Percentiles rank a stretch among this genome's conserved stretches.
phyloP scores from a whole-genome alignment of 2,888 invertebrate species.

The Scaptomyza tumidula region DNA sequence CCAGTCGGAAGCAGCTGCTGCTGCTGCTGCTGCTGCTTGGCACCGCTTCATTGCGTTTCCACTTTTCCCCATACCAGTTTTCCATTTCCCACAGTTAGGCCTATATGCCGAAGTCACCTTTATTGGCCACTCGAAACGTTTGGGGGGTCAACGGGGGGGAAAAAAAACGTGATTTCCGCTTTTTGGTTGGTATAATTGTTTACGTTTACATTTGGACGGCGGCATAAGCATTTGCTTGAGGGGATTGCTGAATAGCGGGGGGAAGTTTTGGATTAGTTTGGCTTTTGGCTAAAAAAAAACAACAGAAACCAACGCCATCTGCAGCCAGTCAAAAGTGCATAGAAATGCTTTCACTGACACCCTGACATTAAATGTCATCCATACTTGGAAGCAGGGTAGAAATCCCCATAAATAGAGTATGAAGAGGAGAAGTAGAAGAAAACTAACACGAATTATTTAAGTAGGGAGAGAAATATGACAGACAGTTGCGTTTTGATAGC shows the following conservation, averaged over 20 bases:
- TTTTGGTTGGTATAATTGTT: constrained; percentile 63
- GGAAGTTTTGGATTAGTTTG: constrained; percentile 18
- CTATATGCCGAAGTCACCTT: constrained; percentile 35
- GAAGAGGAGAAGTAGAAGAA: not conserved
- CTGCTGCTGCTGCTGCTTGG: constrained; percentile 7
- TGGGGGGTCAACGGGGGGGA: not conserved
- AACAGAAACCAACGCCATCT: constrained; percentile 28
- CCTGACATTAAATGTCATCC: constrained; percentile 38
- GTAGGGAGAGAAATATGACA: constrained; percentile 15
- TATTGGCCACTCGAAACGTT: constrained; percentile 56
- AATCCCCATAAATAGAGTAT: not conserved
- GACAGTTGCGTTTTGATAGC: constrained; percentile 29
- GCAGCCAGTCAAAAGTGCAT: constrained; percentile 35
- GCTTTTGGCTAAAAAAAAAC: constrained; percentile 47
- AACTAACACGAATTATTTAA: constrained; percentile 2
- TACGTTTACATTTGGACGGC: constrained; percentile 41
- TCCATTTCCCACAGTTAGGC: not conserved
- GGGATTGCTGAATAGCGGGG: not conserved
- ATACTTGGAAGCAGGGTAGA: constrained; percentile 1
- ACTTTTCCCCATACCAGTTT: constrained; percentile 1
- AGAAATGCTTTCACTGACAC: constrained; percentile 31
- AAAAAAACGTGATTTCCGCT: constrained; percentile 76
- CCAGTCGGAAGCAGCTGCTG: constrained; percentile 49
- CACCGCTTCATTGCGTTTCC: not conserved
- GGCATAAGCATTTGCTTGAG: constrained; percentile 6